Evolutionary conservation across 2,888 invertebrate species (phyloP), one percentile per base, ranked within the genome.

Genomic region (Charanyca ferruginea): DNA sequence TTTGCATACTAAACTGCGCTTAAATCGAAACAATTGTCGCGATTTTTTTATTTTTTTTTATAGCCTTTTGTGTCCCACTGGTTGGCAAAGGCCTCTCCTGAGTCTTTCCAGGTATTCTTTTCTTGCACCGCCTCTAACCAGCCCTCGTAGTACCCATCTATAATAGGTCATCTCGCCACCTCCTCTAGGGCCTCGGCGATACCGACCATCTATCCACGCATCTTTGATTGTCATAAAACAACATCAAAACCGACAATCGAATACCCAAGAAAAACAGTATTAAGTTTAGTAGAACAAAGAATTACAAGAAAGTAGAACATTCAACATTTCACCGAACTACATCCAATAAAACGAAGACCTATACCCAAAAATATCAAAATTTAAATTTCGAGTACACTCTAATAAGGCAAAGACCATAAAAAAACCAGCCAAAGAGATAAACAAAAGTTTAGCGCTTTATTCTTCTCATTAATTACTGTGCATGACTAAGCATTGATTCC

Each of bases 401-500:
- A 20, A 8, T 42, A 49, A 11, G 66, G 42, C 42, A 38, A 28
- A n/a, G 41, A 38, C n/a, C 47, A n/a, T 23, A 28, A 28, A 1
- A 8, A 13, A 25, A 47, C 32, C 22, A 25, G 18, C 18, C 38
- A 57, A 8, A 41, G n/a, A 9, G 16, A 38, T 16, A 66, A 54
- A 66, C 51, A 54, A 70, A 67, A 73, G 71, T 74, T 83, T 71
- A 78, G 74, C 51, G 22, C 47, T 32, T 62, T 48, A 25, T 64
- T 60, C 57, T 13, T 38, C 42, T 51, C 41, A 48, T 80, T 69
- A 69, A 78, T 90, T 83, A 86, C 71, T 59, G 63, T 68, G 79
- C 83, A 89, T 89, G 90, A 89, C 85, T 85, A 77, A 58, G 80
- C 83, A 70, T 61, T 75, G 76, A 71, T 42, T 55, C 28, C n/a